These are phyloP conservation scores for Chlorodrepanis virens DNA, from an alignment of 2,113 vertebrate species.

Conservation along the genomic window DNA sequence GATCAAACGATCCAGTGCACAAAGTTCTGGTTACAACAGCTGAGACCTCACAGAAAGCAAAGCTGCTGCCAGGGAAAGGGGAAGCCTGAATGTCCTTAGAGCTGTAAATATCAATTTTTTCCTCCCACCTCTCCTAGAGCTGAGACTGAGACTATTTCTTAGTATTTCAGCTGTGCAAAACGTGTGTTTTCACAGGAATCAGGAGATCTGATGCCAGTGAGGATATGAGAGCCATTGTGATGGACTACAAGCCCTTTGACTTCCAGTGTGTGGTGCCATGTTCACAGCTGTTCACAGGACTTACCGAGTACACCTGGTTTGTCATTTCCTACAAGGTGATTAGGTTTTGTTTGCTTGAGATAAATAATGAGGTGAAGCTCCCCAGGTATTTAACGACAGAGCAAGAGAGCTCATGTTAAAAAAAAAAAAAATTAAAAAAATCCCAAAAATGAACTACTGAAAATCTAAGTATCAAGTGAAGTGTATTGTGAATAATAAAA, in stretches of 20 bases:
- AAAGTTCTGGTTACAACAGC: slow-evolving; percentile 82
- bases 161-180: slow-evolving; percentile 4
- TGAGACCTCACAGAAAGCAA: slow-evolving; percentile 28
- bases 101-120: slow-evolving; percentile 13
- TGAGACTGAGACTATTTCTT: slow-evolving; percentile 6
- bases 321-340: not conserved
- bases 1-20: slow-evolving; percentile 88
- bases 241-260: not conserved
- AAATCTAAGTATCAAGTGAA: not conserved
- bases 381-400: not conserved
- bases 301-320: not conserved
- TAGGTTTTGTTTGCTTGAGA: not conserved
- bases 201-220: not conserved
- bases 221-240: not conserved
- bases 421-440: not conserved
- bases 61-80: not conserved
- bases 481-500: not conserved
- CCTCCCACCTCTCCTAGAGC: slow-evolving; percentile 1
- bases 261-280: slow-evolving; percentile 3
- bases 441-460: not conserved
- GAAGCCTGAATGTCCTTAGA: not conserved
- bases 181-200: slow-evolving; percentile 26
- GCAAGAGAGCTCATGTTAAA: not conserved
- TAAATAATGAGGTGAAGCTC: not conserved
- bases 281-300: not conserved